phyloP scores from a whole-genome alignment of 92 coral and sea anemone species.

The Siderastrea siderea region DNA sequence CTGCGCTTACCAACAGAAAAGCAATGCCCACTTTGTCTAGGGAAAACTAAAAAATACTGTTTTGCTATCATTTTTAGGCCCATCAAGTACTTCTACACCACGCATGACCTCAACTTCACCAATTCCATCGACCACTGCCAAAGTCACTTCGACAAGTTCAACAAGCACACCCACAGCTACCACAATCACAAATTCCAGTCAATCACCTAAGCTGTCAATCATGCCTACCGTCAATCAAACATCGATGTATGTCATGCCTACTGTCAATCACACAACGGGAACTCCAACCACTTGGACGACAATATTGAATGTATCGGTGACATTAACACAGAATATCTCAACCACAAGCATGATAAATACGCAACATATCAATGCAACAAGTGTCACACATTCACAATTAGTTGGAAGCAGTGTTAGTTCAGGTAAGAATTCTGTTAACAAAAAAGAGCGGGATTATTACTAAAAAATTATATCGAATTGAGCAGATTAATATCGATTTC shows the following conservation, averaged over 20 bases:
- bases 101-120: neutral
- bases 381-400: neutral
- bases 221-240: neutral
- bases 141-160: neutral
- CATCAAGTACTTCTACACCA: neutral
- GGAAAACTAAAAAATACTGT: neutral
- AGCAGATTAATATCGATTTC: too few relatives aligned
- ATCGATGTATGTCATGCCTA: neutral
- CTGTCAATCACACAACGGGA: neutral
- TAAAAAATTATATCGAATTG: too few relatives aligned
- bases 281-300: neutral
- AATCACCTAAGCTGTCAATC: neutral
- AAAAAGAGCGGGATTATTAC: too few relatives aligned
- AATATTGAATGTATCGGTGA: too few relatives aligned
- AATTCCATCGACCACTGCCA: neutral
- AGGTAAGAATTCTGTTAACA: conserved; percentile 4
- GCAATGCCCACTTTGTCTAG: neutral
- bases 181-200: neutral
- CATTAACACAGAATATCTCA: neutral
- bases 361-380: neutral
- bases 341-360: neutral
- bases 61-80: neutral
- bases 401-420: conserved; percentile 3
- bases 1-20: too few relatives aligned
- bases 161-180: neutral